These are phyloP conservation scores for Pardalotus punctatus DNA, from an alignment of 2,113 vertebrate genomes.

Conservation along the genomic window DNA sequence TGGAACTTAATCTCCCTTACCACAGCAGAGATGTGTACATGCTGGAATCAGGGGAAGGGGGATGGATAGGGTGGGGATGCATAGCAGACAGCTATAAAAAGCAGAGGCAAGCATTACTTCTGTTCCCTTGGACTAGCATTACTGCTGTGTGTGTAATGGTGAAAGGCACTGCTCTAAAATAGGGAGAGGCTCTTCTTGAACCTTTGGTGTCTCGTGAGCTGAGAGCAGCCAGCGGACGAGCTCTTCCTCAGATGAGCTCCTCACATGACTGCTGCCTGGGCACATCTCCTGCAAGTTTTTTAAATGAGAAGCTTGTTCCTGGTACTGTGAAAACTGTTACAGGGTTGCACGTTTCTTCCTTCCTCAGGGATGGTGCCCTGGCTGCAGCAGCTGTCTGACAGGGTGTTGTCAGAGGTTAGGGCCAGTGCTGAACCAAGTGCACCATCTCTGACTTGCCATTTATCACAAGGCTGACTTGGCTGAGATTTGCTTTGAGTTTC, in stretches of 20 bases:
- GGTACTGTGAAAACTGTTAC: not conserved
- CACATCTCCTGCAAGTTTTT: not conserved
- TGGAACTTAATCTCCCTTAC: not conserved
- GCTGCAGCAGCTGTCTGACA: not conserved
- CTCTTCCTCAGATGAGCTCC: not conserved
- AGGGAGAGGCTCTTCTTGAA: not conserved
- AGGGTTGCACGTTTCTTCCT: not conserved
- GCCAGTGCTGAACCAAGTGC: not conserved
- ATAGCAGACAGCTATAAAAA: constrained; percentile 28
- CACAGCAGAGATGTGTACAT: not conserved
- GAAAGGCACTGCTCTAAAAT: not conserved
- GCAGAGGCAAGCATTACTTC: not conserved
- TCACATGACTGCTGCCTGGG: not conserved
- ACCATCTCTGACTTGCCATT: not conserved
- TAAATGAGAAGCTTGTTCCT: not conserved
- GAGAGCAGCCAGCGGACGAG: not conserved
- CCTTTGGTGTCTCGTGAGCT: not conserved
- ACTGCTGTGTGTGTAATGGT: not conserved
- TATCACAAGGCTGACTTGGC: not conserved
- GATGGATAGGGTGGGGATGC: not conserved
- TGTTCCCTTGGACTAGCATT: not conserved
- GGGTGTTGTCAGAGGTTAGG: not conserved
- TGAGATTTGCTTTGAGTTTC: not conserved
- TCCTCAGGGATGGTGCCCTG: not conserved
- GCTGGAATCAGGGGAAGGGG: not conserved